A percentile compares a stretch with the other conserved stretches of the same genome.
These are phyloP conservation scores for Aspiorhynchus laticeps DNA, from an alignment of 2,113 vertebrate genomes.

Conservation along the genomic window DNA sequence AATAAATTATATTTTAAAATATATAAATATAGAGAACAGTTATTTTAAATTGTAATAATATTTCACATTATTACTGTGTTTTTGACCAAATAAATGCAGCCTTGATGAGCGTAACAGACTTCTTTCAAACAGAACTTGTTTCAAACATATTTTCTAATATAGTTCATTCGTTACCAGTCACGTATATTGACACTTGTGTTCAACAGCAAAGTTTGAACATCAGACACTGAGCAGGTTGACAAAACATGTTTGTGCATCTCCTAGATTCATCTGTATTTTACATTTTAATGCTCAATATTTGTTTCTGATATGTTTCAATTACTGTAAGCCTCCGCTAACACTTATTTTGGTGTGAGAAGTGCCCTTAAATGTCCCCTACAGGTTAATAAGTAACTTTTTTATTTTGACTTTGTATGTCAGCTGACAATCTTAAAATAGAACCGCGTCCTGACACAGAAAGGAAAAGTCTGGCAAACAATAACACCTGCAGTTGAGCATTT, in stretches of 20 bases:
- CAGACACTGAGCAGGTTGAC: background rate
- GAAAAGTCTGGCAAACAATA: background rate
- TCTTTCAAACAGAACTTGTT: background rate
- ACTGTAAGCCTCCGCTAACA: background rate
- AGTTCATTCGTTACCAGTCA: background rate
- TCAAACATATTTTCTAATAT: background rate
- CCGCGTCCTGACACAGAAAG: background rate
- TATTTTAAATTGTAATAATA: background rate
- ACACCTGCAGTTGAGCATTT: background rate
- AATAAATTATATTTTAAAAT: background rate
- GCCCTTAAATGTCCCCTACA: background rate
- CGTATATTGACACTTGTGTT: background rate
- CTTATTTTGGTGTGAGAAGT: background rate
- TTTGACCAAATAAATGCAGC: background rate
- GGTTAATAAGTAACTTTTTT: constrained; percentile 22
- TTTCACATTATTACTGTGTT: background rate
- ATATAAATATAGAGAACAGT: background rate
- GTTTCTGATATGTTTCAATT: background rate
- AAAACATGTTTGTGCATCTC: background rate
- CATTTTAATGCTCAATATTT: background rate
- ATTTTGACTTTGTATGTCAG: background rate
- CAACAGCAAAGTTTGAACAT: background rate
- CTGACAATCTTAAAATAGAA: background rate
- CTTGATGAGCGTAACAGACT: background rate
- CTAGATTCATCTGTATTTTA: background rate